Evolutionary conservation across 2,797 vertebrate genomes (phyloP).

Genomic region (Chromobotia macracanthus): DNA sequence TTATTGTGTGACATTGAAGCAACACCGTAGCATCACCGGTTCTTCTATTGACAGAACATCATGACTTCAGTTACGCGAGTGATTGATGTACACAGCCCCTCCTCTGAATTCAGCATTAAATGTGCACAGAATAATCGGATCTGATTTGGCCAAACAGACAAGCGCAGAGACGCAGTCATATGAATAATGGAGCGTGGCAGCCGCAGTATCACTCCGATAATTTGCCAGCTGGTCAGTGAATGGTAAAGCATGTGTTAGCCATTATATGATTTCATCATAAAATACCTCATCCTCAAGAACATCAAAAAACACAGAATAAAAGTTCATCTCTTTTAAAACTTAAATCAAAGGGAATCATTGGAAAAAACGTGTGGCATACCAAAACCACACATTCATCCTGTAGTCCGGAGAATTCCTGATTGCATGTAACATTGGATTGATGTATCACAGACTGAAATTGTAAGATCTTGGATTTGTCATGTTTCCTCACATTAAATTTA

Average conservation of each 20-base stretch:
- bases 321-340: slow-evolving; percentile 55
- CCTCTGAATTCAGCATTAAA: slow-evolving; percentile 51
- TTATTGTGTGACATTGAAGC: slow-evolving; percentile 53
- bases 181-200: slow-evolving; percentile 70
- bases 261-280: slow-evolving; percentile 60
- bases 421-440: slow-evolving; percentile 12
- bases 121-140: slow-evolving; percentile 56
- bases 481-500: slow-evolving; percentile 36
- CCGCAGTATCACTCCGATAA: slow-evolving; percentile 69
- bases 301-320: slow-evolving; percentile 76
- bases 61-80: slow-evolving; percentile 44
- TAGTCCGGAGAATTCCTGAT: slow-evolving; percentile 7
- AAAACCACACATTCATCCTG: slow-evolving; percentile 23
- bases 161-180: slow-evolving; percentile 58
- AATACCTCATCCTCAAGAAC: slow-evolving; percentile 63
- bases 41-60: slow-evolving; percentile 54
- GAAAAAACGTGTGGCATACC: slow-evolving; percentile 45
- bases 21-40: slow-evolving; percentile 37
- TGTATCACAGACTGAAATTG: slow-evolving; percentile 28
- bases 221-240: slow-evolving; percentile 69
- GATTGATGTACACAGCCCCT: slow-evolving; percentile 52
- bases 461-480: slow-evolving; percentile 37
- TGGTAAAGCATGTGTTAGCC: slow-evolving; percentile 64
- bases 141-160: slow-evolving; percentile 58
- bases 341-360: slow-evolving; percentile 52